Percentiles rank a stretch among this genome's conserved stretches.
These are phyloP conservation scores for Phortica okadai DNA, from an alignment of 2,888 invertebrate genomes.

Conservation along the genomic window DNA sequence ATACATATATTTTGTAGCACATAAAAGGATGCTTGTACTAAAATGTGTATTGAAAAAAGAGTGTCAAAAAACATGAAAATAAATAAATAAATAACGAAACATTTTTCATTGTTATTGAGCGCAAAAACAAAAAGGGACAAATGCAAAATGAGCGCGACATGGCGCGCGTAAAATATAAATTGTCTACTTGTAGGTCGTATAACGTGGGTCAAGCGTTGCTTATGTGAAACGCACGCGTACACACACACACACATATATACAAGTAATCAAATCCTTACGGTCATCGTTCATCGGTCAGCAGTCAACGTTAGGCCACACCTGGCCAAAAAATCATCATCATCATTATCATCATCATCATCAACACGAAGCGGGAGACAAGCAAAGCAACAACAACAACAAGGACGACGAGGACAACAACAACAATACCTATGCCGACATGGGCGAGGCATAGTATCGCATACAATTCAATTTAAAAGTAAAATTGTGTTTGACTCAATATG, in stretches of 20 bases:
- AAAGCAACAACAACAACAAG: background rate
- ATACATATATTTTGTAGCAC: background rate
- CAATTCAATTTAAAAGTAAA: conserved; percentile 5
- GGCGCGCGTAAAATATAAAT: background rate
- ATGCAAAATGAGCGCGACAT: conserved; percentile 9
- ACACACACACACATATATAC: conserved; percentile 26
- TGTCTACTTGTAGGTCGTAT: conserved; percentile 9
- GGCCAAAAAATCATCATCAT: background rate
- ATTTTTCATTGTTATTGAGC: too few relatives aligned
- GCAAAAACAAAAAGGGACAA: background rate
- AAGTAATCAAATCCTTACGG: background rate
- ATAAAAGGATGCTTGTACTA: conserved; percentile 3
- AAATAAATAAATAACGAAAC: background rate
- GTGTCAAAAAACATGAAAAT: background rate
- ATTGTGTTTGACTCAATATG: background rate
- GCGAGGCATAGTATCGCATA: background rate
- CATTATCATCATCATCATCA: background rate
- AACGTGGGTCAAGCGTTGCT: conserved; percentile 16
- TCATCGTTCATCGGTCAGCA: conserved; percentile 9
- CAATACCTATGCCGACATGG: background rate
- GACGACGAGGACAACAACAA: background rate
- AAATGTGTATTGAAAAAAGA: background rate
- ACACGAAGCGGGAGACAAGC: background rate
- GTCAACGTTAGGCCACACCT: conserved; percentile 14
- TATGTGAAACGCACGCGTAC: background rate